Conservation (phyloP, 2,888 invertebrate genomes). For the Megastigmus dorsalis region DNA sequence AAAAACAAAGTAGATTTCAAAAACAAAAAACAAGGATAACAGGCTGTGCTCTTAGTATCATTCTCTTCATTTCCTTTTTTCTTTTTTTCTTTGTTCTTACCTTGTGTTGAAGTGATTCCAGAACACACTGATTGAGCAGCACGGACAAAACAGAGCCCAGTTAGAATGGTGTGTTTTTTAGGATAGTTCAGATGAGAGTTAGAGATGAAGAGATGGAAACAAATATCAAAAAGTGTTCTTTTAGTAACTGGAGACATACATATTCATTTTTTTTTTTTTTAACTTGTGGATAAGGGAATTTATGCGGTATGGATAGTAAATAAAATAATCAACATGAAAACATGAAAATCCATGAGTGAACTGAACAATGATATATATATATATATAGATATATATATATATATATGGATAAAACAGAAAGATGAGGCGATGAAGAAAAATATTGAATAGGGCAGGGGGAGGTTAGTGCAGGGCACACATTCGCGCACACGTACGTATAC, state of each 20-base stretch:
- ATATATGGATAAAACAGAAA: slow-evolving; percentile 58
- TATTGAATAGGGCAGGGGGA: slow-evolving; percentile 56
- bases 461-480: slow-evolving; percentile 71
- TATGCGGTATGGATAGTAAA: slow-evolving; percentile 5
- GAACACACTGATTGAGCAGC: slow-evolving; percentile 94
- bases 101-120: slow-evolving; percentile 99
- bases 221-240: slow-evolving; percentile 52
- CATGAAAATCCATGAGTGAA: slow-evolving; percentile 47
- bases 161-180: slow-evolving; percentile 66
- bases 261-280: slow-evolving; percentile 23
- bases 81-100: slow-evolving; percentile 81
- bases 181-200: slow-evolving; percentile 53
- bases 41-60: slow-evolving; percentile 55
- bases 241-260: slow-evolving; percentile 49
- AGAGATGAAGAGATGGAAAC: slow-evolving; percentile 54
- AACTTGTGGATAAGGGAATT: not conserved
- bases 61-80: slow-evolving; percentile 53
- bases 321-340: slow-evolving; percentile 53
- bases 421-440: slow-evolving; percentile 61
- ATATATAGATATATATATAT: slow-evolving; percentile 52
- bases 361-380: slow-evolving; percentile 45
- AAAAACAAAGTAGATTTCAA: slow-evolving; percentile 42
- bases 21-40: slow-evolving; percentile 44
- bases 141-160: slow-evolving; percentile 82
- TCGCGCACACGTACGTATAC: slow-evolving; percentile 73